Evolutionary conservation across 1,140 invertebrate genomes (phyloP).

Genomic region (Lordiphosa clarofinis): DNA sequence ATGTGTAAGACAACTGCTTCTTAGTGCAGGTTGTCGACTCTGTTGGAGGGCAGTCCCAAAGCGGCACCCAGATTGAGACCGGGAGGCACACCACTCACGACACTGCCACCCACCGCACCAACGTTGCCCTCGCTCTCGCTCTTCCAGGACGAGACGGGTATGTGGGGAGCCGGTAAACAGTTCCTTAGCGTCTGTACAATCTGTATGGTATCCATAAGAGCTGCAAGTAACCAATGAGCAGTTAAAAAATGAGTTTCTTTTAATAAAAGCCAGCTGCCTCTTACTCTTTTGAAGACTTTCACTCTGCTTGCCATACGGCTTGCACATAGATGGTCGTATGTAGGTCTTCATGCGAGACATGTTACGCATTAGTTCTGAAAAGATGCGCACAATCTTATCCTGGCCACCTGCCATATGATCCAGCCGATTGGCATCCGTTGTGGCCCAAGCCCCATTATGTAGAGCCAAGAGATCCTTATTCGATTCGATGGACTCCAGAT

Average conservation of each 20-base stretch:
- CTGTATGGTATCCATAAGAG: slow-evolving; percentile 91
- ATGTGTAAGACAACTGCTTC: slow-evolving; percentile 17
- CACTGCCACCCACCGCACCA: slow-evolving; percentile 32
- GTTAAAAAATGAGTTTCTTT: slow-evolving; percentile 14
- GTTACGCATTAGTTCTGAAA: slow-evolving; percentile 91
- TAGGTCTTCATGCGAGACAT: slow-evolving; percentile 92
- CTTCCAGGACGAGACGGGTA: slow-evolving; percentile 92
- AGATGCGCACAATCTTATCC: slow-evolving; percentile 90
- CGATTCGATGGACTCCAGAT: slow-evolving; percentile 80
- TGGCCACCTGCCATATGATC: slow-evolving; percentile 82
- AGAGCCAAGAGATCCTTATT: slow-evolving; percentile 86
- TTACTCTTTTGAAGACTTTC: slow-evolving; percentile 92
- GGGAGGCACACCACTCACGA: slow-evolving; percentile 44
- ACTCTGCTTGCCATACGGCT: slow-evolving; percentile 92
- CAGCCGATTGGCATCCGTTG: slow-evolving; percentile 49
- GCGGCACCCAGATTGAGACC: slow-evolving; percentile 45
- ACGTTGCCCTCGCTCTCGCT: slow-evolving; percentile 82
- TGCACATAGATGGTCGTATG: slow-evolving; percentile 91
- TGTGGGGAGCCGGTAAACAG: slow-evolving; percentile 90
- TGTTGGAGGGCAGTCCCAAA: slow-evolving; percentile 44
- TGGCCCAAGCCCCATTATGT: slow-evolving; percentile 85
- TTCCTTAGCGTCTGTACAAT: slow-evolving; percentile 90
- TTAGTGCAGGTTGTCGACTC: slow-evolving; percentile 61
- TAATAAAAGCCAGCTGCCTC: slow-evolving; percentile 34
- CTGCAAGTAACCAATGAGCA: slow-evolving; percentile 79